Evolutionary conservation across 2,797 vertebrate genomes (phyloP), one percentile per base, ranked within the genome.

Genomic region (Cheirogaleus major): DNA sequence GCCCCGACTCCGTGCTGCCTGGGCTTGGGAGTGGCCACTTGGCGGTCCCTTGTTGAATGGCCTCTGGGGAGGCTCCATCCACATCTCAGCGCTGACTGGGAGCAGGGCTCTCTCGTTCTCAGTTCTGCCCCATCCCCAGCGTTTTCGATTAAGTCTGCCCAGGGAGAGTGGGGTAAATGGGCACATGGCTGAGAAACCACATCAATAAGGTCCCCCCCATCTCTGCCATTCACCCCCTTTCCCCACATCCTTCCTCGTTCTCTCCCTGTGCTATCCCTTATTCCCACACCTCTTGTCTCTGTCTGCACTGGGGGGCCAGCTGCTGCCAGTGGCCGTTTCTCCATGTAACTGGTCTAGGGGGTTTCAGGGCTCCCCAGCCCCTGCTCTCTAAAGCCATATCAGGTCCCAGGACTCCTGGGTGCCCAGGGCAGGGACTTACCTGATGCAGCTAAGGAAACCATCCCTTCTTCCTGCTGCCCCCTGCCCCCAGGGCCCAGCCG

Each of bases 371-470:
- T 97, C 88, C 79, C 92, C 76, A 86, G 91, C 57, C 75, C 94
- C 92, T 81, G 73, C 79, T 97, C 96, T 96, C 95, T 92, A 94
- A 96, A 72, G 17, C 97, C 96, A 94, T 98, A 96, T 97, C 98
- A 98, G 98, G 97, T 98, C 93, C 98, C 98, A 98, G 97, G 98
- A 98, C 97, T 95, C 96, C 94, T 59, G 5, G 27, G 95, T 97
- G 95, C n/a, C 18, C 41, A 91, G 95, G 94, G 93, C 97, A 98
- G 92, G 97, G 93, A 96, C 97, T 96, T 93, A 90, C 73, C 84
- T 85, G 95, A 91, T 95, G 41, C 73, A 96, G 94, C 94, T 81
- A n/a, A 95, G 79, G 55, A 48, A 52, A 69, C 73, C 18, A 87
- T 76, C 50, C 87, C 76, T 93, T 75, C 67, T 95, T 93, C 30